A percentile compares a stretch with the other conserved stretches of the same genome.
These are phyloP conservation scores for Malurus alboscapulatus DNA, from an alignment of 2,113 vertebrate genomes.

Conservation along the genomic window DNA sequence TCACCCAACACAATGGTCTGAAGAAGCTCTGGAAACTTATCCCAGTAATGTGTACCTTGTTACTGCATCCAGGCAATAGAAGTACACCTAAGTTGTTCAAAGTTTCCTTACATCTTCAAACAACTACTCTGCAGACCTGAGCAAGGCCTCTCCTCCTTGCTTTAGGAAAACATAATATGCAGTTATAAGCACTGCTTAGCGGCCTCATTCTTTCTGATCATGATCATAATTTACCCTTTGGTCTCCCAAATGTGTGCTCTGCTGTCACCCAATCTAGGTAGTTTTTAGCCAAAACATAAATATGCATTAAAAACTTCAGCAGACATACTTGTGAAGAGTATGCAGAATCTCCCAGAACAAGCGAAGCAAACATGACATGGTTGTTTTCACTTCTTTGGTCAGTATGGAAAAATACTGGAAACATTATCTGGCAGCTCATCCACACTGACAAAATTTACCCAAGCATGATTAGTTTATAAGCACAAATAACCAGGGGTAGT, in stretches of 20 bases:
- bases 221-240: neutral
- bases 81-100: neutral
- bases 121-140: neutral
- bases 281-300: neutral
- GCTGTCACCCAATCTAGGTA: neutral
- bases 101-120: neutral
- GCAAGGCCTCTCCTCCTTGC: neutral
- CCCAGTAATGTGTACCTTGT: neutral
- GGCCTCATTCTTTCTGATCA: neutral
- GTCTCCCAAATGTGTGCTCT: neutral
- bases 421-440: neutral
- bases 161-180: neutral
- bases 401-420: neutral
- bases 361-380: neutral
- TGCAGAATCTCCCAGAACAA: neutral
- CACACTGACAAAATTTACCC: neutral
- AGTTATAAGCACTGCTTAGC: neutral
- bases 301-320: neutral
- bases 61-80: neutral
- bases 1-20: rapidly evolving
- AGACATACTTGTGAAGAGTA: neutral
- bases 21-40: neutral
- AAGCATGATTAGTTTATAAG: neutral
- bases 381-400: neutral
- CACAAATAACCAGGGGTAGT: neutral